phyloP scores from a whole-genome alignment of 2,113 vertebrate species.

The Hiodon tergisus region DNA sequence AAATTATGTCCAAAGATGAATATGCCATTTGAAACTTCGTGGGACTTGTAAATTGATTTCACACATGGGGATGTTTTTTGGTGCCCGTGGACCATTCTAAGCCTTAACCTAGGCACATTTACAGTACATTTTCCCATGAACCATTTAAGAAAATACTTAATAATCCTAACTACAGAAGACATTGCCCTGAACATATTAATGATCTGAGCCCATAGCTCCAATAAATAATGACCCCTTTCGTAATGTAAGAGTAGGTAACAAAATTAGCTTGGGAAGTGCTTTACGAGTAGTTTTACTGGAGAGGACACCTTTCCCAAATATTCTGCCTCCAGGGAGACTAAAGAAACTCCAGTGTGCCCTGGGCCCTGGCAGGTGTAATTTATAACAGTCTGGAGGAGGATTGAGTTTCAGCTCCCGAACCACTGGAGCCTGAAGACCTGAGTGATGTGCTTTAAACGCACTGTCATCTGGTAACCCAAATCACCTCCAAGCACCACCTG shows the following conservation, averaged over 20 bases:
- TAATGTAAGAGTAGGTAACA: neutral
- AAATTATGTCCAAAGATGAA: conserved; percentile 55
- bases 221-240: no score
- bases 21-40: conserved; percentile 55
- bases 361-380: conserved; percentile 32
- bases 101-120: conserved; percentile 1
- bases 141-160: no score
- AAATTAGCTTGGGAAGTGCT: neutral
- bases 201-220: no score
- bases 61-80: conserved; percentile 1
- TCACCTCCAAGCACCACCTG: conserved; percentile 31
- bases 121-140: neutral
- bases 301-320: conserved; percentile 35
- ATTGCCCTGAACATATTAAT: no score
- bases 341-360: conserved; percentile 23
- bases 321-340: conserved; percentile 31
- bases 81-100: neutral
- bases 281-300: neutral
- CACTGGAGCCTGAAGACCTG: conserved; percentile 41
- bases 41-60: conserved; percentile 26
- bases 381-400: conserved; percentile 40
- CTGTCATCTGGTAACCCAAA: conserved; percentile 37
- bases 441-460: conserved; percentile 49
- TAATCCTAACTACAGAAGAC: no score
- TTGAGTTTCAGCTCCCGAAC: conserved; percentile 45